These are phyloP conservation scores for Eurystomus glaucurus DNA, from an alignment of 2,797 vertebrate species.

Conservation along the genomic window DNA sequence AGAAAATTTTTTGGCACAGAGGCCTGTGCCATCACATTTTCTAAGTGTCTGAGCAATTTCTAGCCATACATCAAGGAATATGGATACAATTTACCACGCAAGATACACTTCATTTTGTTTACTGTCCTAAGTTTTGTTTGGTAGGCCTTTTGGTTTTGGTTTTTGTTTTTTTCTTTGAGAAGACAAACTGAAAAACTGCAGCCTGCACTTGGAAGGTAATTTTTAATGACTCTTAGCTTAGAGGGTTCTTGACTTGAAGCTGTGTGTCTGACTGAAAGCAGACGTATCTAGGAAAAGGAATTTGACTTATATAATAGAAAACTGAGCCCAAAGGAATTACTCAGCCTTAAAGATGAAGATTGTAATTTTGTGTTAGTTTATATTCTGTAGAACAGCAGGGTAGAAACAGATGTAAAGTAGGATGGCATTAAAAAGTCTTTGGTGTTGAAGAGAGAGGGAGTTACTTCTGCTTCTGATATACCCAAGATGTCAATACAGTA, in stretches of 20 bases:
- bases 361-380: background rate
- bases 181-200: background rate
- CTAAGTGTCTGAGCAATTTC: background rate
- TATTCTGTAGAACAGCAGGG: background rate
- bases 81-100: background rate
- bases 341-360: slow-evolving; percentile 15
- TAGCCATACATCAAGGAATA: background rate
- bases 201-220: background rate
- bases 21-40: background rate
- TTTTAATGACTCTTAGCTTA: background rate
- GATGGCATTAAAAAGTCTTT: background rate
- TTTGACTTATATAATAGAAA: background rate
- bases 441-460: background rate
- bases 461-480: background rate
- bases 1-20: background rate
- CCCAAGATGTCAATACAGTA: background rate
- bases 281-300: background rate
- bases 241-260: slow-evolving; percentile 3
- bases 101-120: background rate
- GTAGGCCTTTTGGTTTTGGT: background rate
- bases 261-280: background rate
- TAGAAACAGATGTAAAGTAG: slow-evolving; percentile 7
- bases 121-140: background rate
- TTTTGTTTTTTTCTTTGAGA: background rate
- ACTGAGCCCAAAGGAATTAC: slow-evolving; percentile 21